Conservation (phyloP, 2,113 vertebrate genomes). For the Hippocampus zosterae region DNA sequence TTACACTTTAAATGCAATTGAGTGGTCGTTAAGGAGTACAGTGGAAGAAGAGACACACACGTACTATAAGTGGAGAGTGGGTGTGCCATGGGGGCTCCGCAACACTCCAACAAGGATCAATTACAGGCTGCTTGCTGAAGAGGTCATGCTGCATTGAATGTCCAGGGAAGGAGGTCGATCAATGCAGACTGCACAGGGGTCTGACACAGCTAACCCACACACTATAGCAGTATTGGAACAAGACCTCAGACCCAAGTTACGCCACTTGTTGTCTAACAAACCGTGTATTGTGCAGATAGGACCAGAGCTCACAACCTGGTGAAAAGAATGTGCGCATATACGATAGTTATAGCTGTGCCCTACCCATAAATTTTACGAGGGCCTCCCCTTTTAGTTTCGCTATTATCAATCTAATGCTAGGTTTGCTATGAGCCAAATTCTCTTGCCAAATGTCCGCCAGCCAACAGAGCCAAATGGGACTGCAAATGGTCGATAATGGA, state of each 20-base stretch:
- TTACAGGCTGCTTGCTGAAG: constrained; percentile 69
- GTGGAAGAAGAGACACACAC: constrained; percentile 33
- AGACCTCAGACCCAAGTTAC: constrained; percentile 21
- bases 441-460: constrained; percentile 6
- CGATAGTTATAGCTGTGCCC: constrained; percentile 3
- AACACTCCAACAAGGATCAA: constrained; percentile 65
- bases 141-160: constrained; percentile 59
- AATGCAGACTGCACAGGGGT: constrained; percentile 59
- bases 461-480: constrained; percentile 3
- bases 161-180: constrained; percentile 61
- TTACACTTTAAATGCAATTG: constrained; percentile 39
- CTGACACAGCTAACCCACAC: constrained; percentile 48
- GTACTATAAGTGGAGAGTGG: constrained; percentile 32
- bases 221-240: constrained; percentile 27
- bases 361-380: constrained; percentile 7
- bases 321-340: constrained; percentile 5
- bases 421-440: not conserved
- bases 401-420: not conserved
- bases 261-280: constrained; percentile 26
- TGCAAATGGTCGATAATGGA: not conserved
- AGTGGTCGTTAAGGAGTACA: constrained; percentile 41
- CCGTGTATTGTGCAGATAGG: constrained; percentile 20
- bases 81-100: constrained; percentile 48
- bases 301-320: constrained; percentile 8
- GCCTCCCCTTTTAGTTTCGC: not conserved